Conservation (phyloP, 1,140 invertebrate genomes). For the Heliconius hewitsoni region DNA sequence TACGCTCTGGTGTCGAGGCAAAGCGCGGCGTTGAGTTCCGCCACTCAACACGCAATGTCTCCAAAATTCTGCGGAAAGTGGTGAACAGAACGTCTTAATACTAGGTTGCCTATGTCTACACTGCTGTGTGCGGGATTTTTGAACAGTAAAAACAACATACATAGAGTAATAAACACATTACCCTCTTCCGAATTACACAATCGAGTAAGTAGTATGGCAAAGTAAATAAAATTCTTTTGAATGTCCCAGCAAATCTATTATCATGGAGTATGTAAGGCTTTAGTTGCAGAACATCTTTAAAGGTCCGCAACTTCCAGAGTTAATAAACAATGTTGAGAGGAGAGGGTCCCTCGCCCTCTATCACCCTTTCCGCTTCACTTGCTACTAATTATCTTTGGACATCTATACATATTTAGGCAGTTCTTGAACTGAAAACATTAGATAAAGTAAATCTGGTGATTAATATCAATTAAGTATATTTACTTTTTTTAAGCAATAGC, state of each 20-base stretch:
- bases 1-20: background rate
- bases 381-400: background rate
- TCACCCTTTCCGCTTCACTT: constrained; percentile 7
- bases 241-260: background rate
- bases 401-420: background rate
- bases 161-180: no score
- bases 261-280: background rate
- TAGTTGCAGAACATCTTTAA: constrained; percentile 9
- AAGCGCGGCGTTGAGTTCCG: no score
- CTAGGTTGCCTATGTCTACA: no score
- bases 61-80: no score
- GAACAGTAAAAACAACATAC: no score
- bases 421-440: background rate
- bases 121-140: no score
- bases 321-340: constrained; percentile 4
- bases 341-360: background rate
- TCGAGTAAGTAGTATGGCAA: no score
- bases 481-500: background rate
- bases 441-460: background rate
- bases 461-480: background rate
- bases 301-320: constrained; percentile 13
- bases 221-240: background rate
- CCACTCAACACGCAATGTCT: no score
- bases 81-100: no score
- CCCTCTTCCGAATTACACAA: no score